These are phyloP conservation scores for Vidua chalybeata DNA, from an alignment of 2,113 vertebrate species.

Conservation along the genomic window DNA sequence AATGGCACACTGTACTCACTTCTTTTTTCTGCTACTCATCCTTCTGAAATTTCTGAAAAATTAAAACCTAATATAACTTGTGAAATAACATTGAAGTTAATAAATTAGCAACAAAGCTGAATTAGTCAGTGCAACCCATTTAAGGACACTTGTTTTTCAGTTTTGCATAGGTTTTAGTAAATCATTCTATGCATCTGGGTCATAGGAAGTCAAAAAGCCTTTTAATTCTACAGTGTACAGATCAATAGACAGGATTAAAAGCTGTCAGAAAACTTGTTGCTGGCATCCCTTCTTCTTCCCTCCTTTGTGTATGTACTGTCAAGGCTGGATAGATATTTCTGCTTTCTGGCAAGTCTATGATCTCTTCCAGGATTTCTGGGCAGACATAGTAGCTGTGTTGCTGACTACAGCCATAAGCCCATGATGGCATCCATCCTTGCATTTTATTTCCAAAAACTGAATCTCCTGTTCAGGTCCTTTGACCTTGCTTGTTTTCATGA, in stretches of 20 bases:
- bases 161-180: neutral
- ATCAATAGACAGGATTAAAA: neutral
- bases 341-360: neutral
- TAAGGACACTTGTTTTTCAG: neutral
- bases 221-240: neutral
- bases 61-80: neutral
- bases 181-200: neutral
- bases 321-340: neutral
- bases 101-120: neutral
- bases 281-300: neutral
- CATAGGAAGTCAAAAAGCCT: neutral
- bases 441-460: neutral
- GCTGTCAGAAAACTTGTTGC: neutral
- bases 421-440: neutral
- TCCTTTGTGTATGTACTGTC: neutral
- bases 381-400: neutral
- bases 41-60: neutral
- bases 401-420: neutral
- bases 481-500: neutral
- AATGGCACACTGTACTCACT: neutral
- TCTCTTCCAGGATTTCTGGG: neutral
- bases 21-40: neutral
- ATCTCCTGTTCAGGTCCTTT: neutral
- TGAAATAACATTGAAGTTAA: neutral
- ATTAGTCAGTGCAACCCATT: neutral